A percentile compares a stretch with the other conserved stretches of the same genome.
These are phyloP conservation scores for Eupithecia subfuscata DNA, from an alignment of 2,888 invertebrate genomes.

Conservation along the genomic window DNA sequence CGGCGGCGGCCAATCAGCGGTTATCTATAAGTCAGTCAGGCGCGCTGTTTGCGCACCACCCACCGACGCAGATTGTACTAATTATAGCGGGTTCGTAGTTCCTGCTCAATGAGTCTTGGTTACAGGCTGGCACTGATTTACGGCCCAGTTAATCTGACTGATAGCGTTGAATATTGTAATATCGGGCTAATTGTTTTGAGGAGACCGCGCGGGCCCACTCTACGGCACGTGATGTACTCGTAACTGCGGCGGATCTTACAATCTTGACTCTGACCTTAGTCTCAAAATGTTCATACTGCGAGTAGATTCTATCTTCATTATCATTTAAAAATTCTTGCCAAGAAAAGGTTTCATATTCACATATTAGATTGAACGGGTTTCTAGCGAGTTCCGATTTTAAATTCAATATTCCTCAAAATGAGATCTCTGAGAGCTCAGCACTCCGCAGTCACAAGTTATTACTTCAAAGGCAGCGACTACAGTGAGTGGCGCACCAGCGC, in stretches of 20 bases:
- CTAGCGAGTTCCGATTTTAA: neutral
- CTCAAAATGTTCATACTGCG: too few relatives aligned
- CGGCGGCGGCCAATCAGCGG: neutral
- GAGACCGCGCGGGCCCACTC: neutral
- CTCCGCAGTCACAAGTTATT: neutral
- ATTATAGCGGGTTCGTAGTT: neutral
- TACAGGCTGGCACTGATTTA: slow-evolving; percentile 4
- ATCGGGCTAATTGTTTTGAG: neutral
- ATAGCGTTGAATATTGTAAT: neutral
- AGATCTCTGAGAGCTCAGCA: neutral
- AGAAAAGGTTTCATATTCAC: neutral
- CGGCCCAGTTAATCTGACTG: neutral
- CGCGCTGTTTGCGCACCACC: neutral
- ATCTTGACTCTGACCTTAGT: too few relatives aligned
- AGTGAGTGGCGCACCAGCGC: neutral
- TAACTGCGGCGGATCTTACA: too few relatives aligned
- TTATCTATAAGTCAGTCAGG: neutral
- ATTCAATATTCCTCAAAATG: neutral
- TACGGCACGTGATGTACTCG: too few relatives aligned
- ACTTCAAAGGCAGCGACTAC: neutral
- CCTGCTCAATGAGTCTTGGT: neutral
- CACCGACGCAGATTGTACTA: neutral
- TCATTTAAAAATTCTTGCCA: neutral
- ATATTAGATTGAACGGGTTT: neutral
- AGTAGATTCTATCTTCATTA: neutral